Base-by-base conservation (phyloP, 2,888 invertebrate species). In the Andrena bicolor region DNA sequence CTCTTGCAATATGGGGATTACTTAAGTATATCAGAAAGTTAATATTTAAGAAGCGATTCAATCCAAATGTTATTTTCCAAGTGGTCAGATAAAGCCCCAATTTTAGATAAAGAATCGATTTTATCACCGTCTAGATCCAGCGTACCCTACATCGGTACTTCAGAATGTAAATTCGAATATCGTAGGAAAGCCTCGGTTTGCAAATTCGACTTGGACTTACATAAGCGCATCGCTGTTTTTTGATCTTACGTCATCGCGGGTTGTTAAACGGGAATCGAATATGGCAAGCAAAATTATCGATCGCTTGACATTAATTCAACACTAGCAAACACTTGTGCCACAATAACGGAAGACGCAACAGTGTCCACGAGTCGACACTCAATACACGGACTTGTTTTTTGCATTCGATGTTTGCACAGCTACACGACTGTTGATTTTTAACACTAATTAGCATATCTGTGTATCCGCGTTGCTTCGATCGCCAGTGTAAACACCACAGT, bases 361-460 rank as follows among this genome's bases (percentile, higher is more conserved):
- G 16, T 10, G 60, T 69, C 5, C 26, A 3, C 10, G 20, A 63
- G 51, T n/a, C 35, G 66, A 41, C 30, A 48, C 61, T 61, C 32
- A 20, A 72, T 68, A 56, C 72, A 63, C 23, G 20, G 23, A 72
- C 20, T 65, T 60, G 61, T 72, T 56, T 58, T 66, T 20, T 10
- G 41, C 41, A 41, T 35, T 73, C 73, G 60, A 77, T 73, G 58
- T 66, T 72, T 71, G 70, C 32, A 2, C 41, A 30, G 70, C 71
- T 70, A 61, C 53, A 32, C 48, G 53, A 28, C 28, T 72, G 80
- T 78, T 66, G 79, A 66, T 80, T 71, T 80, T 80, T 61, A 66
- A 6, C 61, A 13, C 20, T 16, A 66, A 79, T 80, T 80, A 80
- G 53, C 66, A 78, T 79, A 79, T 72, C 61, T 35, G 53, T 63